Base-by-base conservation (phyloP, 2,797 vertebrate species). In the Pelochelys cantorii region DNA sequence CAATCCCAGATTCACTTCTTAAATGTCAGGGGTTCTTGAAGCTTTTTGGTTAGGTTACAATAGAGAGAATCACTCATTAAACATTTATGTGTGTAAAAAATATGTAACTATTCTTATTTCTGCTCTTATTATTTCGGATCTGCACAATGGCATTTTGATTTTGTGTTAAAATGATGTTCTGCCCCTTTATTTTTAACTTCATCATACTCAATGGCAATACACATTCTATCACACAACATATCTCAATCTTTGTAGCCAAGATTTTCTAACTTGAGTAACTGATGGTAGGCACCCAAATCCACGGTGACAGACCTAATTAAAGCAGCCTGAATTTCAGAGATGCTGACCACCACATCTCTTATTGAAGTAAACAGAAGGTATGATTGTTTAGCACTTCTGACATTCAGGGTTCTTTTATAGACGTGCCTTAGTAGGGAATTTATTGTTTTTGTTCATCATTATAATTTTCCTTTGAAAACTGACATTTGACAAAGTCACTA, bases 31-130 rank as follows among this genome's bases (percentile, higher is more conserved):
- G 29, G 83, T 95, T 88, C 23, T 78, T 93, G 77, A 94, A 14
- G 71, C 85, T 93, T 96, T 90, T 97, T 94, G 87, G 56, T 89
- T 94, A 90, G 83, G 11, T 90, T 95, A 87, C 80, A 94, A 83
- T 55, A 86, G 71, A 27, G 86, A 96, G 91, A 96, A 79, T 96
- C 89, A 93, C 82, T 65, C 85, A 93, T 96, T 93, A 97, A 96
- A 84, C 89, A 95, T 95, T 95, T 95, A 94, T 90, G 55, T 79
- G 10, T 89, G 81, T 88, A 95, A 97, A 96, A 96, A 97, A 96
- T 96, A 96, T 74, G 88, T 82, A 86, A 55, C 74, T 81, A 22
- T 81, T 84, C 85, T 92, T 96, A 93, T 92, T 95, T 81, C 85
- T 90, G 88, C 65, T 83, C 55, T 93, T 37, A 52, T 1, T 90